phyloP scores from a whole-genome alignment of 2,113 vertebrate species.

The Chloropsis cyanopogon region DNA sequence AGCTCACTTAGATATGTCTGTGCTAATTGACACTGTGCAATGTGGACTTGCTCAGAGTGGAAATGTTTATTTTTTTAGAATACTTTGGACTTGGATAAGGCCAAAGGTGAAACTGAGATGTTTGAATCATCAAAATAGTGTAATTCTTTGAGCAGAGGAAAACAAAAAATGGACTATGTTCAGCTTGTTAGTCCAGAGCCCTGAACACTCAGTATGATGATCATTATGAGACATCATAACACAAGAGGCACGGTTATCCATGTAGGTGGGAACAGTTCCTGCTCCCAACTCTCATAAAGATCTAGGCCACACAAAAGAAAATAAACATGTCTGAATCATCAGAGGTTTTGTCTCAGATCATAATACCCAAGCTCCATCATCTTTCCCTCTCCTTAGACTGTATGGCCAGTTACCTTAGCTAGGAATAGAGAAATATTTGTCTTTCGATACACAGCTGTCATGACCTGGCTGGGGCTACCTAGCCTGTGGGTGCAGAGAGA shows the following conservation, averaged over 20 bases:
- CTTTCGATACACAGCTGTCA: neutral
- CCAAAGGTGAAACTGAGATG: neutral
- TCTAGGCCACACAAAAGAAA: neutral
- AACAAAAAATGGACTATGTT: neutral
- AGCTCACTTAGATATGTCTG: neutral
- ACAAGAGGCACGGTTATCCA: fast-evolving
- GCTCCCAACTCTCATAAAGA: neutral
- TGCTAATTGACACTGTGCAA: neutral
- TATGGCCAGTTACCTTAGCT: neutral
- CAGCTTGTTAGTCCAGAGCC: neutral
- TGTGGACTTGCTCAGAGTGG: neutral
- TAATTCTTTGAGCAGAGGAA: neutral
- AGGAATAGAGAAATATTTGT: neutral
- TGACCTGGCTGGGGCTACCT: neutral
- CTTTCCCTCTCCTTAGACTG: neutral
- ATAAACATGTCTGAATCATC: neutral
- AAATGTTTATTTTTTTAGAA: neutral
- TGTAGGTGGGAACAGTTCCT: neutral
- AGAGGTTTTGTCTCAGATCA: neutral
- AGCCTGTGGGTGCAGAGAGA: fast-evolving
- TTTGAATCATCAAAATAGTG: neutral
- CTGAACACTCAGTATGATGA: fast-evolving
- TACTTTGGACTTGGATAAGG: neutral
- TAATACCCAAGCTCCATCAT: neutral
- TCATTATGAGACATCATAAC: fast-evolving